Evolutionary conservation across 2,113 vertebrate species (phyloP), one percentile per base, ranked within the genome.

Genomic region (Ploceus nigricollis): DNA sequence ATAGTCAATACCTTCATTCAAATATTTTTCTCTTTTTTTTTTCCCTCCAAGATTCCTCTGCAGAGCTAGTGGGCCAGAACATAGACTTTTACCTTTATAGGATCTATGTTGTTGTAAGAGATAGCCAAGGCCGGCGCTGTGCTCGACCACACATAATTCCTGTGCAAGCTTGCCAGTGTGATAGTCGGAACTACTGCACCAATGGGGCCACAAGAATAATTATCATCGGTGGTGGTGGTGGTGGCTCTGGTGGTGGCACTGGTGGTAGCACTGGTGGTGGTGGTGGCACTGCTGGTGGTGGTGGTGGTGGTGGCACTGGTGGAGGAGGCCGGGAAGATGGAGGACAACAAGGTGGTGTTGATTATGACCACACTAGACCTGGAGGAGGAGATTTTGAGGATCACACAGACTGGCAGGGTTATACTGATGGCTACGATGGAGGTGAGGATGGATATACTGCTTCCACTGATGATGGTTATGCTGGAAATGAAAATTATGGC

Each of bases 81-180:
- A 94, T 97, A 4, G 93, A 96, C 45, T 97, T 97, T 45, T 89
- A 82, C 44, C 3, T 94, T 24, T 95, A 97, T 3, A 94, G 82
- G 33, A 66, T 98, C 61, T 54, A 76, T 21, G 3, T 98, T 4
- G 22, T 6, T 1, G 85, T 97, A 27, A 89, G n/a, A 7, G 97
- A 98, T 4, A 96, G 17, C 73, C 91, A 87, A 92, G 95, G 96
- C 45, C 70, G 89, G 65, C 77, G 82, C 33, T 98, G 97, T 35
- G 6, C 31, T 60, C 85, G 18, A 64, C 96, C 97, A 30, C 68
- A 95, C 17, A 17, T 92, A 14, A 94, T 98, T 78, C 93, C 91
- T 54, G 73, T 98, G 68, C 94, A 97, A 93, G 96, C 86, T 20
- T 98, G 97, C 87, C 87, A 88, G 23, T 98, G 97, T 63, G 96